Evolutionary conservation across 2,113 vertebrate species (phyloP).

Genomic region (Atlantisia rogersi): DNA sequence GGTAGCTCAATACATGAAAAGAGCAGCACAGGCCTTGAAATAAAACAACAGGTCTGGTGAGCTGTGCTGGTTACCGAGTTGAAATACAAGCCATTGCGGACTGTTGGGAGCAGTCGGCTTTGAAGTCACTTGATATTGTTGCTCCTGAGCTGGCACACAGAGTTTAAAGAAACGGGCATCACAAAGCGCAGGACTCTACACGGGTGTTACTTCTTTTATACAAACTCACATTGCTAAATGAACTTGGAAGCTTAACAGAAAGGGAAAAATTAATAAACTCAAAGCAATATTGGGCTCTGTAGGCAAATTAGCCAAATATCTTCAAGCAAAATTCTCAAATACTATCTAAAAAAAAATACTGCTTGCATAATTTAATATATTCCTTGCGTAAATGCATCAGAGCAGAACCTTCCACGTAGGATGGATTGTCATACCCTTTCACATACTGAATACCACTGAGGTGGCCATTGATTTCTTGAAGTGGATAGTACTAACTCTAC

Average conservation of each 20-base stretch:
- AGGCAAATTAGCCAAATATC: background rate
- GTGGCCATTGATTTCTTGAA: background rate
- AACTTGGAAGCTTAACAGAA: constrained; percentile 20
- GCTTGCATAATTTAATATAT: background rate
- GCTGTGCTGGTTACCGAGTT: background rate
- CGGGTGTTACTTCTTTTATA: background rate
- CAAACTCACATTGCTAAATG: background rate
- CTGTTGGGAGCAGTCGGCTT: constrained; percentile 41
- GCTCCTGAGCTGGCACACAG: constrained; percentile 12
- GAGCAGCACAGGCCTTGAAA: constrained; percentile 28
- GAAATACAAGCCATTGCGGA: constrained; percentile 45
- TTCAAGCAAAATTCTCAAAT: background rate
- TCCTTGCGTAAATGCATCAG: background rate
- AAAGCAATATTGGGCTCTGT: background rate
- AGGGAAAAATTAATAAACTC: background rate
- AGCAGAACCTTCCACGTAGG: background rate
- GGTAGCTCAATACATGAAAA: constrained; percentile 25
- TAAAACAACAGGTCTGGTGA: constrained; percentile 61
- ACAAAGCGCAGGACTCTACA: background rate
- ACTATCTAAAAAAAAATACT: background rate
- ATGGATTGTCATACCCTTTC: background rate
- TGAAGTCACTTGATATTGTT: constrained; percentile 63
- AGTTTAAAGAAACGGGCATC: background rate
- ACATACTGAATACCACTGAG: background rate
- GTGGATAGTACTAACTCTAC: background rate